Conservation (phyloP, 2,888 invertebrate genomes). For the Troglohyphantes excavatus region DNA sequence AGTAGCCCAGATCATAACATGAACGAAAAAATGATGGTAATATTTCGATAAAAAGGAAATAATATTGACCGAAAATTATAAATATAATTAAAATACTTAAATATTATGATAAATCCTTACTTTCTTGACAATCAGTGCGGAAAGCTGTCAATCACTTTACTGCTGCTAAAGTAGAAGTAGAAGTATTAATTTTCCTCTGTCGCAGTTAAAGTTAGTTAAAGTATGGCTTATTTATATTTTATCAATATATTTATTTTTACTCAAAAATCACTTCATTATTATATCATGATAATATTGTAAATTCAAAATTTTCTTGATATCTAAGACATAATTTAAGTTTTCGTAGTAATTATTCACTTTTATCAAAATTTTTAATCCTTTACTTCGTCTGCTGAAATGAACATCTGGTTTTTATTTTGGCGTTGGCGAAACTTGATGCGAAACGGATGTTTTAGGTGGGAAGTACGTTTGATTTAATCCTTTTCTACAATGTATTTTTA, state of each 20-base stretch:
- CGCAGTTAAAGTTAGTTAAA: slow-evolving; percentile 6
- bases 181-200: slow-evolving; percentile 29
- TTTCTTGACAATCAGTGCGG: neutral
- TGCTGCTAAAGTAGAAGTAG: slow-evolving; percentile 66
- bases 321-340: too few relatives aligned
- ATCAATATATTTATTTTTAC: neutral
- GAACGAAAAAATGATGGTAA: neutral
- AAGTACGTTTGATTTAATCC: slow-evolving; percentile 38
- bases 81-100: neutral
- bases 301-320: too few relatives aligned
- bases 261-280: too few relatives aligned
- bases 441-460: slow-evolving; percentile 70
- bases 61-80: neutral
- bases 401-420: slow-evolving; percentile 68
- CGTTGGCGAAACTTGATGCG: slow-evolving; percentile 52
- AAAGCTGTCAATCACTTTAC: slow-evolving; percentile 33
- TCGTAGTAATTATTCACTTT: neutral
- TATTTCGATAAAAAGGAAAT: neutral
- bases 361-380: neutral
- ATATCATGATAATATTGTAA: too few relatives aligned
- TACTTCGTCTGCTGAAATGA: slow-evolving; percentile 33
- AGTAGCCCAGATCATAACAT: neutral
- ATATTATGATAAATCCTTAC: slow-evolving; percentile 8
- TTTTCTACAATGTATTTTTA: neutral
- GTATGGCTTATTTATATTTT: neutral